Base-by-base conservation (phyloP, 2,113 vertebrate species). In the Xiphophorus hellerii region DNA sequence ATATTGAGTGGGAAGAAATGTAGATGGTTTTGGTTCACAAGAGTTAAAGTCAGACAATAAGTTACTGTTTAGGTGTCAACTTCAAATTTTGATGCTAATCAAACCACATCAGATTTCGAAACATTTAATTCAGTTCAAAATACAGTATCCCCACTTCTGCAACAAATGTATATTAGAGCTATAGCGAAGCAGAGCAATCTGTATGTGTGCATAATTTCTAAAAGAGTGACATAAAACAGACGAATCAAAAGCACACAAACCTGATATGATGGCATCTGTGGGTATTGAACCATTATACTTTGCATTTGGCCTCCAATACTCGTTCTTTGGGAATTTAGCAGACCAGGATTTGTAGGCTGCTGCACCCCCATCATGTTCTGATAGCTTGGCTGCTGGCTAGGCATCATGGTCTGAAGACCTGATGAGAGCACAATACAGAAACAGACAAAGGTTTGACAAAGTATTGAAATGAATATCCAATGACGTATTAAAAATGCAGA, bases 281-380 rank as follows among this genome's bases (percentile, higher is more conserved):
- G 96, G 91, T 99, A 99, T 92, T 99, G 97, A 84, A 99, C 97
- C 97, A 99, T 97, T 88, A 99, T 96, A 88, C 97, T 96, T 93
- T 97, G 96, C 95, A 99, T 98, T 87, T 98, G 98, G 89, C 92
- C 95, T 17, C 96, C 96, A 88, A 98, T 95, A 15, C 86, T 80
- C 20, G 92, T 93, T 87, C 97, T 96, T 92, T 98, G 98, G 82
- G 93, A 95, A 92, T 92, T 95, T 76, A 98, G 95, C 66, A 99
- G 95, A 83, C 93, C 93, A 7, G 96, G 95, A 87, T 95, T 97
- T 90, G 97, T 97, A 0, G 97, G 93, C 89, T 97, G 97, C 92
- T 98, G 98, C 80, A 98, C 97, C 78, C 97, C 96, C 88, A 99
- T 97, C 83, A 99, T 96, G 78, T 96, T 93, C 93, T 98, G 98